Base-by-base conservation (phyloP, 2,888 invertebrate species). In the Diadegma fenestrale region DNA sequence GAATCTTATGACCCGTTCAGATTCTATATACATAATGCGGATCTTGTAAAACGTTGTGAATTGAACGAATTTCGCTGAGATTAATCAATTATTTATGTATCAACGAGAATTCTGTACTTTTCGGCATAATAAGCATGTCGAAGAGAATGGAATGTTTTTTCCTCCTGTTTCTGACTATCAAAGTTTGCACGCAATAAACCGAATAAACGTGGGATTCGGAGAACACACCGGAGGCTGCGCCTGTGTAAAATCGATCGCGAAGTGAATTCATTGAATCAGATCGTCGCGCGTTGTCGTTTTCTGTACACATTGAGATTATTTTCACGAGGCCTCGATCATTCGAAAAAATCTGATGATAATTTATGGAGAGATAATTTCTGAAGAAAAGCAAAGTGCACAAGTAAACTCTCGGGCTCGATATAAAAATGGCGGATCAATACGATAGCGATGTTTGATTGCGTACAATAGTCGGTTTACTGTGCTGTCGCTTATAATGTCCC, bases 401-500 rank as follows among this genome's bases (percentile, higher is more conserved):
- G 10, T 41, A 48, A 76, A 58, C 58, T 41, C 45, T 45, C 26
- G 14, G 17, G n/a, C 17, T 4, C 48, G 33, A 68, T 41, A 58
- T n/a, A 58, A 58, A 78, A 58, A 41, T 54, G 3, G 45, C 14
- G 58, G 17, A 19, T 77, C 37, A 43, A 43, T 54, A 41, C 48
- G 41, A 51, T 19, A 30, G 69, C 45, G 30, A 58, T 69, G 48
- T 37, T 37, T 30, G n/a, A 64, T 66, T 30, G 43, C 43, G n/a
- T 45, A 68, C 43, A 78, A 69, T 78, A 58, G 69, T 54, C 64
- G 30, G 30, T 54, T 22, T 58, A 78, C 45, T 63, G 19, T 63
- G 19, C 4, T 4, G 33, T 75, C 63, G 30, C 63, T 45, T 19
- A 37, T 37, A 26, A 30, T 19, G 75, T 63, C 63, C 63, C 63